Conservation (phyloP, 2,113 vertebrate species). For the Perca schrenkii region DNA sequence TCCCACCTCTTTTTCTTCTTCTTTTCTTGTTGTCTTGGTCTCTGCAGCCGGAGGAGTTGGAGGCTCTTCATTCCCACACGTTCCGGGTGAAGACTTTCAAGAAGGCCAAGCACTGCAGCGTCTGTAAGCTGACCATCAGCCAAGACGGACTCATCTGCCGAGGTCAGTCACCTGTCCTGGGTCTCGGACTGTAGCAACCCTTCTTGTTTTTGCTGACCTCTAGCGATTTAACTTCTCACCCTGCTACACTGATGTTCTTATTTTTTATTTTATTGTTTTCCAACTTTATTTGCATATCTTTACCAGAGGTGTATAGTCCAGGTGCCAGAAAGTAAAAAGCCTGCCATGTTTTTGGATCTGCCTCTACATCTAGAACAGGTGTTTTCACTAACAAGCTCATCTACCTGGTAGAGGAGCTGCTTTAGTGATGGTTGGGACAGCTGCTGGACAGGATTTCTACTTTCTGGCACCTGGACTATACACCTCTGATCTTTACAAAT, state of each 20-base stretch:
- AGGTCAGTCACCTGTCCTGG: slow-evolving; percentile 84
- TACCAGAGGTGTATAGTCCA: no score
- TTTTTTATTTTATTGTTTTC: no score
- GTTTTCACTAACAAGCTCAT: no score
- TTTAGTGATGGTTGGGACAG: no score
- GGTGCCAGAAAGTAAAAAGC: no score
- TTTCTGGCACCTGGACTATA: no score
- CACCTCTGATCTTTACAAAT: no score
- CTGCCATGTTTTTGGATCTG: no score
- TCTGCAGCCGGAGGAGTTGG: slow-evolving; percentile 92
- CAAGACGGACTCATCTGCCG: slow-evolving; percentile 93
- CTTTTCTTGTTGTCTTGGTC: slow-evolving; percentile 35
- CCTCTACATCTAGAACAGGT: no score
- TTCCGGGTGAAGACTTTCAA: slow-evolving; percentile 97
- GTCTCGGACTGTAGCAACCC: background rate
- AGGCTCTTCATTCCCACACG: slow-evolving; percentile 89
- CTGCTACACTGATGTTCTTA: background rate
- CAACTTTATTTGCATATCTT: no score
- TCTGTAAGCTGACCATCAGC: slow-evolving; percentile 92
- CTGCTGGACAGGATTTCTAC: no score
- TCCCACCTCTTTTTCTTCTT: slow-evolving; percentile 2
- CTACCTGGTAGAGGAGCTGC: no score
- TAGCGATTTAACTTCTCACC: background rate
- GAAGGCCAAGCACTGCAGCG: slow-evolving; percentile 93
- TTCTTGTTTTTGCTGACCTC: slow-evolving; percentile 3